Evolutionary conservation across 2,797 vertebrate genomes (phyloP).

Genomic region (Galagoides demidoff): DNA sequence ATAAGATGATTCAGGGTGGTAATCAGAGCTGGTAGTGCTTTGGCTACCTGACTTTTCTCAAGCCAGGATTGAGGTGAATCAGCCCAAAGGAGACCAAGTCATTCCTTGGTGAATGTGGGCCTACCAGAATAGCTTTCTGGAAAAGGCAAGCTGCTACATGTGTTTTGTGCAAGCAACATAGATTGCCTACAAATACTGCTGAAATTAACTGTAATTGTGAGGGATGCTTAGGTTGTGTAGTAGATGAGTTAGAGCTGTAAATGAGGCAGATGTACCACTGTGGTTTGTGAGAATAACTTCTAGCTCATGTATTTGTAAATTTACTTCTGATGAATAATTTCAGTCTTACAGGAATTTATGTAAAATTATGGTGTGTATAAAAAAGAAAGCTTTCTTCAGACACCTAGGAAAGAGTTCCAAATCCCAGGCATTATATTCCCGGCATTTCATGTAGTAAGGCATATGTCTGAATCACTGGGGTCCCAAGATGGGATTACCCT

Average conservation of each 20-base stretch:
- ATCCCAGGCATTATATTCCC: background rate
- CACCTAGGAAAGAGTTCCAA: background rate
- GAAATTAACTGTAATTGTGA: background rate
- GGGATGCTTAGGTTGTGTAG: background rate
- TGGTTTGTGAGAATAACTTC: slow-evolving; percentile 16
- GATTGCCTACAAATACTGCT: background rate
- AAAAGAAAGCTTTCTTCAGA: background rate
- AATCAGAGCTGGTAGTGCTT: background rate
- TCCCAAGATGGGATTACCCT: background rate
- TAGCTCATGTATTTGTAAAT: background rate
- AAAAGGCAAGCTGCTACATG: background rate
- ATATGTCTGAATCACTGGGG: background rate
- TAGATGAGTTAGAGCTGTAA: background rate
- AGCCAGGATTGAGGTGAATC: background rate
- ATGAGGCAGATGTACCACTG: background rate
- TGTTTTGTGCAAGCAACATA: background rate
- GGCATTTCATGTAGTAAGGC: background rate
- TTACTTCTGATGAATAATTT: slow-evolving; percentile 41
- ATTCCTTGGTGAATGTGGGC: background rate
- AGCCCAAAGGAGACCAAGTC: background rate
- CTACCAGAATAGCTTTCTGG: background rate
- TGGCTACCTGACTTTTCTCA: background rate
- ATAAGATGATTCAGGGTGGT: background rate
- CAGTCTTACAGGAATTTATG: background rate
- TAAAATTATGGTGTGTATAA: background rate